These are phyloP conservation scores for Pachypanchax playfairii DNA, from an alignment of 2,113 vertebrate species.

Conservation along the genomic window DNA sequence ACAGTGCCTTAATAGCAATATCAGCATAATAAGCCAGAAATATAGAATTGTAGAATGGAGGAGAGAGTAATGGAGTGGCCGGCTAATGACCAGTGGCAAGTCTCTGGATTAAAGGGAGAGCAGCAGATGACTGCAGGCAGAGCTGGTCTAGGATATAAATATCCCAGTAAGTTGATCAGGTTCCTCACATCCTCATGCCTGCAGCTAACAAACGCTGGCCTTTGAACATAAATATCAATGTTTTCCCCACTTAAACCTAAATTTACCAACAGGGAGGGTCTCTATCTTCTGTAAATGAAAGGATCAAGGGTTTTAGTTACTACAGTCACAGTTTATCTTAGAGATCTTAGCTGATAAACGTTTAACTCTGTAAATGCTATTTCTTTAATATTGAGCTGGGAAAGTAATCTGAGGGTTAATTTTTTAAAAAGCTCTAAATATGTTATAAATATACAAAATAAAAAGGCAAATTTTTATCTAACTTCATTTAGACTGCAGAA, in stretches of 20 bases:
- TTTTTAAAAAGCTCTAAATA: too few species aligned
- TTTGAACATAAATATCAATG: not conserved
- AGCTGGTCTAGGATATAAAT: conserved; percentile 29
- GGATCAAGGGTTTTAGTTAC: not conserved
- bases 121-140: conserved; percentile 77
- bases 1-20: conserved; percentile 23
- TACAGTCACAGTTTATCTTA: not conserved
- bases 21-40: conserved; percentile 44
- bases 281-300: not conserved
- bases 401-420: too few species aligned
- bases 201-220: conserved; percentile 7
- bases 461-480: too few species aligned
- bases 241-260: not conserved
- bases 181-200: conserved; percentile 31
- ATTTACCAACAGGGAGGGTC: not conserved
- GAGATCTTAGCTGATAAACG: not conserved
- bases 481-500: too few species aligned
- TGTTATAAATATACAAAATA: too few species aligned
- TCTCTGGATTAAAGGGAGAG: conserved; percentile 75
- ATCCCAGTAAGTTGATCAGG: conserved; percentile 34
- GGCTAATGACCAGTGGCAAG: conserved; percentile 75
- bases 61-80: conserved; percentile 51
- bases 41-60: conserved; percentile 24
- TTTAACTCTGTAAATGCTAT: not conserved
- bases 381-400: too few species aligned